Conservation (phyloP, 2,888 invertebrate species). For the Gortyna flavago region DNA sequence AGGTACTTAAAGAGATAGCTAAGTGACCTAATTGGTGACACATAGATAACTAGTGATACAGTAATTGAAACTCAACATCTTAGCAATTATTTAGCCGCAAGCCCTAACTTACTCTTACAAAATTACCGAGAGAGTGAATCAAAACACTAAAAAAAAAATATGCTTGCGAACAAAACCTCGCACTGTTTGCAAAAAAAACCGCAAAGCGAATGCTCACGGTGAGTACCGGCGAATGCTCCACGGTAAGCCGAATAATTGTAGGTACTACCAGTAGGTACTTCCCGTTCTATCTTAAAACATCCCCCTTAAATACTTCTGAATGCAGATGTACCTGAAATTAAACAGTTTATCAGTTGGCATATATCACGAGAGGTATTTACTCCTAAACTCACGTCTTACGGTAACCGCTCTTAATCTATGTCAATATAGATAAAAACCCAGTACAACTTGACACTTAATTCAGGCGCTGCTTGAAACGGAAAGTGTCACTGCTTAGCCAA, state of each 20-base stretch:
- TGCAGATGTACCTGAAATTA: slow-evolving; percentile 36
- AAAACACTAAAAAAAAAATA: background rate
- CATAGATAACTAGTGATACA: background rate
- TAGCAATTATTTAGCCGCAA: background rate
- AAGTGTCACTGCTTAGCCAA: background rate
- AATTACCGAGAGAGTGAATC: background rate
- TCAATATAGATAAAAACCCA: slow-evolving; percentile 17
- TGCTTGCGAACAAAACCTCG: background rate
- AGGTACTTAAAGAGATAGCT: background rate
- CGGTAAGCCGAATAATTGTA: background rate
- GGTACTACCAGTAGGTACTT: background rate
- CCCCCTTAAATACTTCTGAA: background rate
- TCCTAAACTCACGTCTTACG: slow-evolving; percentile 34
- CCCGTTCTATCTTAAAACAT: background rate
- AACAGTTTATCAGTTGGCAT: slow-evolving; percentile 17
- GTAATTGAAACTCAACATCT: background rate
- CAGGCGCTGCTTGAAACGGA: background rate
- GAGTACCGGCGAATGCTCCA: background rate
- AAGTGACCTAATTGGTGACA: background rate
- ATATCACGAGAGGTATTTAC: slow-evolving; percentile 24
- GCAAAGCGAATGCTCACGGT: background rate
- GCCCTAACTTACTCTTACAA: too few species aligned
- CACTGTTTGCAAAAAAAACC: background rate
- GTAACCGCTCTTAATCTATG: slow-evolving; percentile 35
- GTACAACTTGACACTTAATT: slow-evolving; percentile 10